These are phyloP conservation scores for Sebastes minor DNA, from an alignment of 2,797 vertebrate species.

Conservation along the genomic window DNA sequence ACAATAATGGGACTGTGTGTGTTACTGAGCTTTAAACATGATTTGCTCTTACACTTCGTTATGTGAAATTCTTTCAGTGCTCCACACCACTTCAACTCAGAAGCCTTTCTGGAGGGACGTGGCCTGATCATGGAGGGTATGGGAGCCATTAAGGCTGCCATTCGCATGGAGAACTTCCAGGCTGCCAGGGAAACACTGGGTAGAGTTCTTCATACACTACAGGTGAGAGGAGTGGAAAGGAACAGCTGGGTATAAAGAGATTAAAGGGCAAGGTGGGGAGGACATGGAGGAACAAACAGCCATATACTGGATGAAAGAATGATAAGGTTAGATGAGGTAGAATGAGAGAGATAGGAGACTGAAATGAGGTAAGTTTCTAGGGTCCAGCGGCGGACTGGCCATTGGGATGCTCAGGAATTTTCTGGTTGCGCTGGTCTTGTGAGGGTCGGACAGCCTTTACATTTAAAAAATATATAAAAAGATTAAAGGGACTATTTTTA, in stretches of 20 bases:
- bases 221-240: conserved; percentile 59
- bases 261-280: neutral
- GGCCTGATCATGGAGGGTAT: conserved; percentile 69
- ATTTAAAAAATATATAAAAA: too few relatives aligned
- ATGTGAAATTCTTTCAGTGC: conserved; percentile 38
- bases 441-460: too few relatives aligned
- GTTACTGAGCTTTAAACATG: neutral
- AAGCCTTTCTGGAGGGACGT: conserved; percentile 74
- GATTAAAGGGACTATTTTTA: too few relatives aligned
- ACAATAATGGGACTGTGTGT: neutral
- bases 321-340: too few relatives aligned
- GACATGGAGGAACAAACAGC: neutral
- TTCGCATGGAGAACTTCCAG: conserved; percentile 68
- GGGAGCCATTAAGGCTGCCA: conserved; percentile 70
- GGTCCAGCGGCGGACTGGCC: too few relatives aligned
- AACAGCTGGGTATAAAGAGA: neutral
- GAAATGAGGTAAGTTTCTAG: too few relatives aligned
- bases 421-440: accelerated
- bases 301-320: neutral
- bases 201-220: conserved; percentile 76
- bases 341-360: too few relatives aligned
- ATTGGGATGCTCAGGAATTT: too few relatives aligned
- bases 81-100: conserved; percentile 80
- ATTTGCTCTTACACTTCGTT: neutral
- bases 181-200: conserved; percentile 79